phyloP scores from a whole-genome alignment of 35 echinoderm and acorn worm genomes.

The Heliocidaris tuberculata region DNA sequence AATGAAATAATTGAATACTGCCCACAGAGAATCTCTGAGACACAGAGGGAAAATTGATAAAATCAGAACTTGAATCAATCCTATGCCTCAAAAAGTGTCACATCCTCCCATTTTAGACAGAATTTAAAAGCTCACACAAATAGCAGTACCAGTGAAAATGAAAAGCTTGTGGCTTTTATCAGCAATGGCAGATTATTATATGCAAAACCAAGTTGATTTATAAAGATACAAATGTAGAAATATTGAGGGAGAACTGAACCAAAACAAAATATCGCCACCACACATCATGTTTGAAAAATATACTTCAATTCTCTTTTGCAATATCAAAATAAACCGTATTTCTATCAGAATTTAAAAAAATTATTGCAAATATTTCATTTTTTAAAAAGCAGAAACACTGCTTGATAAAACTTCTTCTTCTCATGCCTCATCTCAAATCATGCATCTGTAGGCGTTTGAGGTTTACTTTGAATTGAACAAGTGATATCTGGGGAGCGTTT shows the following conservation, averaged over 20 bases:
- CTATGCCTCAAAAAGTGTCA: not conserved
- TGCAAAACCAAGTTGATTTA: not conserved
- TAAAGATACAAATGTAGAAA: not conserved
- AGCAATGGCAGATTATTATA: not conserved
- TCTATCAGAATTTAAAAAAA: not conserved
- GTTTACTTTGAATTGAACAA: too few species aligned
- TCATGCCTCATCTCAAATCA: not conserved
- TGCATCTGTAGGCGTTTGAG: too few species aligned
- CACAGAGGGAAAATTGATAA: not conserved
- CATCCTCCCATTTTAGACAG: not conserved
- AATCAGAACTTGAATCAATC: not conserved
- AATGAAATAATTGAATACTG: not conserved
- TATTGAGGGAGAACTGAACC: not conserved
- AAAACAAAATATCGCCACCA: not conserved
- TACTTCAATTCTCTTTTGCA: not conserved
- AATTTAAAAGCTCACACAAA: not conserved
- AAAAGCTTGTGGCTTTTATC: not conserved
- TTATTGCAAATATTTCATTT: not conserved
- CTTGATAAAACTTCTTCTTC: not conserved
- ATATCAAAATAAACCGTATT: not conserved
- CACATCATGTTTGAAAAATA: not conserved
- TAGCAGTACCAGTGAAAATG: not conserved
- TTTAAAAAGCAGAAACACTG: not conserved
- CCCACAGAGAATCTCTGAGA: not conserved
- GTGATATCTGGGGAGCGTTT: too few species aligned